Conservation (phyloP, 2,888 invertebrate genomes). For the Sinelater perroti region DNA sequence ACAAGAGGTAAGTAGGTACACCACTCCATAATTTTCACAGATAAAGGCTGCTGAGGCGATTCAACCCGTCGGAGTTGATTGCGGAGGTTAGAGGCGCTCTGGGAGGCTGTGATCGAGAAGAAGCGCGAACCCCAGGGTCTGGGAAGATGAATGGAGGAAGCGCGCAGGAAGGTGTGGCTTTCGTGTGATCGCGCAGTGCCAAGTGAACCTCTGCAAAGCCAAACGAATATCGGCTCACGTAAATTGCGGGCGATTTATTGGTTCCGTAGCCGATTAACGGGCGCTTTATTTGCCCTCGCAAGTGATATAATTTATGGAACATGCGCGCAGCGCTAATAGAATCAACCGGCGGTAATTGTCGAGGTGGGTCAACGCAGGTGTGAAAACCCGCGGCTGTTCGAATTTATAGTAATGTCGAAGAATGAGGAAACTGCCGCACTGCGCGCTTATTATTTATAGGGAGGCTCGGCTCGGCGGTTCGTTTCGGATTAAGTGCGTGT, state of each 20-base stretch:
- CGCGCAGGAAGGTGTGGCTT: slow-evolving; percentile 47
- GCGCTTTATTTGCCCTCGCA: slow-evolving; percentile 30
- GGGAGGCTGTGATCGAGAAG: slow-evolving; percentile 27
- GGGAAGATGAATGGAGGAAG: slow-evolving; percentile 44
- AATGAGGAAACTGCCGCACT: slow-evolving; percentile 34
- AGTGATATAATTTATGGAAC: slow-evolving; percentile 37
- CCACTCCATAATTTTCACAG: slow-evolving; percentile 2
- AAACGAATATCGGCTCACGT: slow-evolving; percentile 12
- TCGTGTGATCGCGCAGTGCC: slow-evolving; percentile 17
- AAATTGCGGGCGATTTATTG: slow-evolving; percentile 34
- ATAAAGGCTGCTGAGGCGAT: slow-evolving; percentile 12
- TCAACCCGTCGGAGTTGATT: slow-evolving; percentile 13
- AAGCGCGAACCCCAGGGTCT: slow-evolving; percentile 35
- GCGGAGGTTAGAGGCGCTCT: slow-evolving; percentile 23
- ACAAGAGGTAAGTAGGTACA: too few relatives aligned
- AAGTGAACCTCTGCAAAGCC: slow-evolving; percentile 20
- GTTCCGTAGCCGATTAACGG: slow-evolving; percentile 34
- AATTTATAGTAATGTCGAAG: slow-evolving; percentile 30
- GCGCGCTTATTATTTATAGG: slow-evolving; percentile 25
- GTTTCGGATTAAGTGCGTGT: slow-evolving; percentile 16
- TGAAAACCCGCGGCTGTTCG: slow-evolving; percentile 33
- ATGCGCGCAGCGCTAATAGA: slow-evolving; percentile 31
- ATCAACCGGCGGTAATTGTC: slow-evolving; percentile 38
- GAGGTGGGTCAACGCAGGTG: slow-evolving; percentile 33
- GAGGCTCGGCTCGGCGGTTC: slow-evolving; percentile 4